Evolutionary conservation across 2,113 vertebrate genomes (phyloP), one percentile per base, ranked within the genome.

Genomic region (Oncorhynchus tshawytscha): DNA sequence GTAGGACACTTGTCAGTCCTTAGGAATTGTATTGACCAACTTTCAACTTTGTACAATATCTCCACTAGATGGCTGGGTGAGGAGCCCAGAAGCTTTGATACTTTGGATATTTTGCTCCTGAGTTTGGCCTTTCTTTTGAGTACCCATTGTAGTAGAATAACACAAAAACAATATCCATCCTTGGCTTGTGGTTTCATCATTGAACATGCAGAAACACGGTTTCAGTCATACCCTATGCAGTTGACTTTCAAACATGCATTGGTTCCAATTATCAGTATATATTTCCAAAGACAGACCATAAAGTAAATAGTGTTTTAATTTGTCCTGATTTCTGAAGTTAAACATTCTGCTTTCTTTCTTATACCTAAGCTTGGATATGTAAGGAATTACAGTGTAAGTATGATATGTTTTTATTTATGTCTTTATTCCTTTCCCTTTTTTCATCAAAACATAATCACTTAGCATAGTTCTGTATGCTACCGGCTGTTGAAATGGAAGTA

Each of bases 351-450:
- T 93, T 89, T 92, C 87, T 93, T 78, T 92, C 87, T 92, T 91
- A 86, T 90, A 90, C 86, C 91, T 85, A 93, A 94, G 93, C 91
- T 92, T 88, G 92, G 92, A 92, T 93, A 84, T 94, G 77, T 94
- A 91, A 93, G 92, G 91, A 93, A 86, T 91, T 94, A 89, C 86
- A 75, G 88, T 84, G 92, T 94, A 88, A 94, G 92, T 93, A 94
- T 93, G 79, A 81, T 48, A 82, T 82, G 51, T 54, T 18, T 92
- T 92, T 88, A 82, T 83, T 88, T 39, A 83, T 82, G 51, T 54
- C 51, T 92, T 92, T 88, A 82, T 83, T 88, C 82, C 83, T 87
- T 86, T 87, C 89, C 85, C 75, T 88, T 90, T 79, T 65, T 85
- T 82, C 87, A 90, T 91, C 78, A 88, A 82, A 87, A 87, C 86